Evolutionary conservation across 2,888 invertebrate genomes (phyloP), one percentile per base, ranked within the genome.

Genomic region (Lacanobia oleracea): DNA sequence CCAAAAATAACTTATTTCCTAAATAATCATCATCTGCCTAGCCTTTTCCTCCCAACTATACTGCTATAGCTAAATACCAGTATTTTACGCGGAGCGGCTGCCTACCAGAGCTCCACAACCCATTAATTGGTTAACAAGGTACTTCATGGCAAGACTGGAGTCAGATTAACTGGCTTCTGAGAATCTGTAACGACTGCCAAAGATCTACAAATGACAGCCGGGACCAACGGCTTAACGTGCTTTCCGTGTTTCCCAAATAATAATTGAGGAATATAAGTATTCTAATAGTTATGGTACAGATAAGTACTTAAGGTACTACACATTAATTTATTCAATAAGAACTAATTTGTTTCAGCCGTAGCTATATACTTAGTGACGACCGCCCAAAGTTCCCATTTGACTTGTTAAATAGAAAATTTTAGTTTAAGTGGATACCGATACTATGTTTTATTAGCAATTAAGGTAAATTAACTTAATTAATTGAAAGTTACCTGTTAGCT

Each of bases 401-500:
- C 66, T 82, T 74, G 79, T 69, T 80, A 70, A 75, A 71, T 65
- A 68, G 67, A 68, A 56, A 75, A 82, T 75, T 71, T 75, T 82
- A 62, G 75, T 74, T 64, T 59, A 81, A 82, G 37, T 82, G 70
- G 75, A 75, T 67, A 73, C 45, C 16, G 69, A 77, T 82, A 67
- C 74, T 43, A 50, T 76, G 77, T 77, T 84, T 74, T 67, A 75
- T 76, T 62, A 82, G 59, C 69, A 86, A 85, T 86, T 85, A 82
- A 63, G 75, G 72, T 72, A 75, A 77, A 84, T 78, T 81, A 84
- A 77, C 43, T 83, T 69, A 65, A 77, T 77, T 75, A 73, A 77
- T 70, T 72, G 75, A 81, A 78, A 69, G 79, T 78, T 67, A 84
- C 69, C 67, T 72, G 53, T 75, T 72, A 83, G 23, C 37, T 33